Evolutionary conservation across 1,140 invertebrate genomes (phyloP).

Genomic region (Trichogramma pretiosum): DNA sequence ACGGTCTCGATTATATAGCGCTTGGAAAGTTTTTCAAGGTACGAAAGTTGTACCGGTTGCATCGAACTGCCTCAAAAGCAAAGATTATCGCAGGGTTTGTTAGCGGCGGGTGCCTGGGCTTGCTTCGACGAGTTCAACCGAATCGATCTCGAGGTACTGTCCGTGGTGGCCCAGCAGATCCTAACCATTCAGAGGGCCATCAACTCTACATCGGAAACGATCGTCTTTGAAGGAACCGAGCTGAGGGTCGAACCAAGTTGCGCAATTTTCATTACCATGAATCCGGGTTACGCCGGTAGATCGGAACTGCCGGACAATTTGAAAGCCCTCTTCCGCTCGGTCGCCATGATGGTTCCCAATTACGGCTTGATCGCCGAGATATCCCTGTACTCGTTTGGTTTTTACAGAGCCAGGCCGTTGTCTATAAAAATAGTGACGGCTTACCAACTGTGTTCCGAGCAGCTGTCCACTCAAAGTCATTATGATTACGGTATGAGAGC

Average conservation of each 20-base stretch:
- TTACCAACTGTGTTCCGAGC: constrained; percentile 87
- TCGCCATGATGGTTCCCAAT: constrained; percentile 98
- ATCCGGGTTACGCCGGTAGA: constrained; percentile 86
- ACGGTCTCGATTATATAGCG: constrained; percentile 85
- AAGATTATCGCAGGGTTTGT: constrained; percentile 59
- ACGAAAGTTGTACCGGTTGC: background rate
- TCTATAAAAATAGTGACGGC: constrained; percentile 92
- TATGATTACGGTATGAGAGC: constrained; percentile 93
- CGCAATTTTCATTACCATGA: constrained; percentile 94
- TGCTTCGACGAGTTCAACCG: constrained; percentile 95
- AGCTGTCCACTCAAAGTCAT: constrained; percentile 88
- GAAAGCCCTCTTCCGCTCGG: constrained; percentile 89
- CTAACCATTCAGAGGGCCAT: constrained; percentile 70
- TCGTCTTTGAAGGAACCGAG: constrained; percentile 86
- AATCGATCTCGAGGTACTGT: constrained; percentile 79
- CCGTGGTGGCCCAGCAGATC: constrained; percentile 84
- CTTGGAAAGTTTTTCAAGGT: constrained; percentile 96
- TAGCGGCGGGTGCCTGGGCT: constrained; percentile 92
- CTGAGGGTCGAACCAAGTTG: constrained; percentile 81
- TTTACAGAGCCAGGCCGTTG: constrained; percentile 76
- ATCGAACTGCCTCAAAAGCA: background rate
- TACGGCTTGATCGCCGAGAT: constrained; percentile 93
- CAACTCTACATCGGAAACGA: constrained; percentile 59
- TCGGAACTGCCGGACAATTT: constrained; percentile 89
- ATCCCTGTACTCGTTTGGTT: constrained; percentile 88